Percentiles rank a stretch among this genome's conserved stretches.
These are phyloP conservation scores for Atrina japonica DNA, from an alignment of 2,888 invertebrate genomes.

Conservation along the genomic window DNA sequence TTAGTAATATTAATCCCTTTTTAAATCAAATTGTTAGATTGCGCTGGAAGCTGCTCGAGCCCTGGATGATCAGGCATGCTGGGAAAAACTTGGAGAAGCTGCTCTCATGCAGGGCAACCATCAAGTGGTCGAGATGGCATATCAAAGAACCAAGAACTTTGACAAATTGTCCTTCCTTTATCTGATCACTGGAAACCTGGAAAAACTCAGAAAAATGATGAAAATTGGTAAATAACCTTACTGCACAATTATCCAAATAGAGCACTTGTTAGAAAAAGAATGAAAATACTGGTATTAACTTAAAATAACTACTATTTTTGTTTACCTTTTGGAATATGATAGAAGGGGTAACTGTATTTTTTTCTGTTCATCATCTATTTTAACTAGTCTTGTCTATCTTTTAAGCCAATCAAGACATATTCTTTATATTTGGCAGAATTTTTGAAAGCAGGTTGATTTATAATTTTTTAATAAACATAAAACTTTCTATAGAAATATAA, in stretches of 20 bases:
- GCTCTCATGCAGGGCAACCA: conserved; percentile 90
- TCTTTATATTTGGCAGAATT: too few relatives aligned
- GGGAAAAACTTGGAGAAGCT: conserved; percentile 97
- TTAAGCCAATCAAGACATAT: too few relatives aligned
- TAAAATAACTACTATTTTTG: too few relatives aligned
- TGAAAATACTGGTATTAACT: neutral
- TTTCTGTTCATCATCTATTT: too few relatives aligned
- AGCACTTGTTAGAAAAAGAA: neutral
- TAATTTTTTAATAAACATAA: too few relatives aligned
- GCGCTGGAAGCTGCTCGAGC: conserved; percentile 97
- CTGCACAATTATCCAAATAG: neutral
- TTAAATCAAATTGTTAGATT: too few relatives aligned
- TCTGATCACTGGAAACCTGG: conserved; percentile 98
- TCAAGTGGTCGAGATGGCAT: conserved; percentile 97
- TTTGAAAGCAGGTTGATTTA: too few relatives aligned
- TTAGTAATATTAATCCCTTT: too few relatives aligned
- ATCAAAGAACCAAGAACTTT: conserved; percentile 99
- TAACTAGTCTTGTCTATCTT: too few relatives aligned
- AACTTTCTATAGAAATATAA: too few relatives aligned
- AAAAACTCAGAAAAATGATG: conserved; percentile 98
- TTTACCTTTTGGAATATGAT: too few relatives aligned
- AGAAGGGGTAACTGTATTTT: too few relatives aligned
- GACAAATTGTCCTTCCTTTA: conserved; percentile 99
- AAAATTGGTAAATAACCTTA: conserved; percentile 86
- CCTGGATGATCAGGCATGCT: conserved; percentile 95